Base-by-base conservation (phyloP, 2,113 vertebrate species). In the Clarias gariepinus region DNA sequence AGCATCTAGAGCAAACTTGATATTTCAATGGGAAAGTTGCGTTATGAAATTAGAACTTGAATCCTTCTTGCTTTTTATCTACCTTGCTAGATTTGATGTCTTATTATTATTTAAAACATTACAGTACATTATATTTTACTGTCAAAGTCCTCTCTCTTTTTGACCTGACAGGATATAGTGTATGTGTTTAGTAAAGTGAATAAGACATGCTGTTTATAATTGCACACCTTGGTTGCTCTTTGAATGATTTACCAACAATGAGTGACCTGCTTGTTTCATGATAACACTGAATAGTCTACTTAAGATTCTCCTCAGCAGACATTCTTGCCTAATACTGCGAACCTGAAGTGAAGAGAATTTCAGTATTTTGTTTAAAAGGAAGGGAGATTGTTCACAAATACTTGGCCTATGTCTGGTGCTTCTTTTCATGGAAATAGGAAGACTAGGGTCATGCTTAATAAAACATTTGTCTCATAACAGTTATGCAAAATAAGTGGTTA, bases 191-290 rank as follows among this genome's bases (percentile, higher is more conserved):
- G 57, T 74, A 18, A 79, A 33, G 12, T 41, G 33, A 78, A 47
- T 84, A 63, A 66, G 57, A 36, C 66, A 6, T 13, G 36, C 19
- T 28, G 28, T 81, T 79, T 79, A 78, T 1, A 78, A 57, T 30
- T 18, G 53, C 0, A 3, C 57, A 23, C 77, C 5, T 4, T 80
- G 64, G 36, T 28, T 23, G 4, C 10, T 61, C 57, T 81, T 57
- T 88, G 74, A 91, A 90, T 88, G 81, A 90, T 89, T 89, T 76
- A 81, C 87, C 74, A 82, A 53, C 18, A 30, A 77, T 63, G n/a
- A 41, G 58, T 53, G 23, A 83, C 15, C 60, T 58, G 30, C 36
- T 30, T 64, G 79, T 66, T 87, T 69, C 23, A 86, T 78, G 71
- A 90, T 83, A 85, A 85, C 25, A 16, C 52, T 57, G 3, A 85